Conservation (phyloP, 2,113 vertebrate genomes). For the Trogon melanurus region DNA sequence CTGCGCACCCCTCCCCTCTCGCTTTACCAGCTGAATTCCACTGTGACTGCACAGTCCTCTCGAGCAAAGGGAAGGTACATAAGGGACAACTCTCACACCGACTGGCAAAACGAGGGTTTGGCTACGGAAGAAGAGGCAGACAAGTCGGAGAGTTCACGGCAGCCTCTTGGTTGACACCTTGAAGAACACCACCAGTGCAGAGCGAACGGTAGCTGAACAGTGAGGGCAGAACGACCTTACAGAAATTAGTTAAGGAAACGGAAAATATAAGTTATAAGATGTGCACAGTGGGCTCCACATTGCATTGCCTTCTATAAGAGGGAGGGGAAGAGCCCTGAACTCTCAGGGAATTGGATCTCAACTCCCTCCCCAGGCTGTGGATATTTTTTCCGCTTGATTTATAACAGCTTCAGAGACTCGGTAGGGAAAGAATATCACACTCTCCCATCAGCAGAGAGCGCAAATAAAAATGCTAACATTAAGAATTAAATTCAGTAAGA, state of each 20-base stretch:
- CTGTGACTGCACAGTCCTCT: background rate
- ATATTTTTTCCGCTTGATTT: conserved; percentile 11
- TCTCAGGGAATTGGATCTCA: background rate
- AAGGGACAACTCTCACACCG: background rate
- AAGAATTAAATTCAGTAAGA: conserved; percentile 11
- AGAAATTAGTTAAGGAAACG: background rate
- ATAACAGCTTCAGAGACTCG: background rate
- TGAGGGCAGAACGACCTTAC: background rate
- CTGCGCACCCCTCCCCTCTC: rapidly evolving
- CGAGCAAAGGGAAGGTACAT: background rate
- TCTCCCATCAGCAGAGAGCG: conserved; percentile 20
- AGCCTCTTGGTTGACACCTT: background rate
- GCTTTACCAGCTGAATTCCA: background rate
- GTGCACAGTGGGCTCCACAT: background rate
- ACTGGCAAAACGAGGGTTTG: background rate
- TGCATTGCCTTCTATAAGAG: background rate
- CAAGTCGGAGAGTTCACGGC: background rate
- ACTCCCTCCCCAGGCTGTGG: background rate
- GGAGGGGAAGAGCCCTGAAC: background rate
- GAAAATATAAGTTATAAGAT: background rate
- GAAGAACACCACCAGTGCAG: rapidly evolving
- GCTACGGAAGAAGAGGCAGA: background rate
- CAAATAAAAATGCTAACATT: background rate
- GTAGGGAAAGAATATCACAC: background rate
- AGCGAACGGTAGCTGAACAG: background rate